Evolutionary conservation across 2,888 invertebrate genomes (phyloP).

Genomic region (Acrobasis suavella): DNA sequence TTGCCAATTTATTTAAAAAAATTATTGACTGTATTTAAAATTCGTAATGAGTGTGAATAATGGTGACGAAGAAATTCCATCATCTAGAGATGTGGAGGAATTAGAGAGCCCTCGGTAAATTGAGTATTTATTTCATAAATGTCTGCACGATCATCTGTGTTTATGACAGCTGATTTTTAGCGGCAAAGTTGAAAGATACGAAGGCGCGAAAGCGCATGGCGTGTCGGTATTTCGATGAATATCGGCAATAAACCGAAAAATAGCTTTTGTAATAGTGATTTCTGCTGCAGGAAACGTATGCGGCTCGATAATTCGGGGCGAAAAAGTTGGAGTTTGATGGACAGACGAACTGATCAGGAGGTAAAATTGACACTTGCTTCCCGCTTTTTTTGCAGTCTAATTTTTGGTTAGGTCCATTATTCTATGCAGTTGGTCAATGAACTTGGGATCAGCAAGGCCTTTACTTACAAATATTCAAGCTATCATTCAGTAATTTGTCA

Average conservation of each 20-base stretch:
- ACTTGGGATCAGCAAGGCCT: background rate
- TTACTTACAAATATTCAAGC: background rate
- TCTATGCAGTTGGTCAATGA: constrained; percentile 18
- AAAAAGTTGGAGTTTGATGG: constrained; percentile 76
- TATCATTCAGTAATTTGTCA: background rate
- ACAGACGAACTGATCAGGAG: constrained; percentile 70
- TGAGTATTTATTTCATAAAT: constrained; percentile 34
- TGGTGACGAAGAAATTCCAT: constrained; percentile 49
- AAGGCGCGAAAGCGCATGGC: constrained; percentile 42
- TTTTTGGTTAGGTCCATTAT: constrained; percentile 49
- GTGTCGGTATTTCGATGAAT: constrained; percentile 28
- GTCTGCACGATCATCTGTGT: constrained; percentile 31
- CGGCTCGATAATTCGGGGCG: constrained; percentile 56
- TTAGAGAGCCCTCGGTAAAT: constrained; percentile 65
- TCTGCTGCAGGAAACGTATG: constrained; percentile 63
- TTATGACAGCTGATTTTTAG: constrained; percentile 74
- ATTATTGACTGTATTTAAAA: background rate
- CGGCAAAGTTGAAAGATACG: constrained; percentile 77
- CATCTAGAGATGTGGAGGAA: constrained; percentile 47
- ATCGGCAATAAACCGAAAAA: background rate
- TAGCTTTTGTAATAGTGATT: constrained; percentile 32
- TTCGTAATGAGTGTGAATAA: constrained; percentile 54
- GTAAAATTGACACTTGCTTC: constrained; percentile 51
- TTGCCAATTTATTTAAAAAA: background rate
- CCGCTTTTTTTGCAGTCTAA: constrained; percentile 54